phyloP scores from a whole-genome alignment of 1,140 invertebrate genomes.

The Mesaphorura yosii region DNA sequence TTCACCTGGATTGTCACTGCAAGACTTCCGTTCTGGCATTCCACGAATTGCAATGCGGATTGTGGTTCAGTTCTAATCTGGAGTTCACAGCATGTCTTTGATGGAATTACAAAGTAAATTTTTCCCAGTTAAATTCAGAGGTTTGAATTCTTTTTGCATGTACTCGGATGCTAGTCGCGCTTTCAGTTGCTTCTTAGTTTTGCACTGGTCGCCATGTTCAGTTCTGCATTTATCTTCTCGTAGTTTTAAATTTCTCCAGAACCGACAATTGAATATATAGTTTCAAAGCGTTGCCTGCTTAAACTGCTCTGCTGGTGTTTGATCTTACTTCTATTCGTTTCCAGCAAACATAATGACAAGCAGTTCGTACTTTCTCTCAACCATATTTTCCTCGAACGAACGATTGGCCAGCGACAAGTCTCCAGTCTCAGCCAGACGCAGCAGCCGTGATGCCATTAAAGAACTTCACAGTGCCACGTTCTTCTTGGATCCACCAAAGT shows the following conservation, averaged over 20 bases:
- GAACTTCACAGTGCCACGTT: constrained; percentile 46
- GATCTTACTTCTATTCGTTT: background rate
- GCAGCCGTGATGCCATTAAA: too few relatives aligned
- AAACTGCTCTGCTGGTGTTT: background rate
- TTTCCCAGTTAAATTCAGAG: constrained; percentile 25
- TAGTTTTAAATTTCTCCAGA: too few relatives aligned
- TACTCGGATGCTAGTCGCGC: background rate
- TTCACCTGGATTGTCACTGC: too few relatives aligned
- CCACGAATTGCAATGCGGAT: too few relatives aligned
- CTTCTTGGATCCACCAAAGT: constrained; percentile 61
- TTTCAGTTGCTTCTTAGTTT: too few relatives aligned
- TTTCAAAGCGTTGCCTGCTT: background rate
- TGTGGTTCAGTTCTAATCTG: too few relatives aligned
- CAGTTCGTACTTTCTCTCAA: constrained; percentile 4
- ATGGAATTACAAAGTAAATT: constrained; percentile 30
- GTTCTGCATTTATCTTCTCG: too few relatives aligned
- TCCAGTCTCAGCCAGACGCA: background rate
- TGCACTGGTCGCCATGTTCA: too few relatives aligned
- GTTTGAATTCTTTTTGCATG: constrained; percentile 6
- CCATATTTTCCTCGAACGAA: background rate
- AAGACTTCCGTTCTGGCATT: too few relatives aligned
- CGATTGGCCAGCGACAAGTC: background rate
- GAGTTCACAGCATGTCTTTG: too few relatives aligned
- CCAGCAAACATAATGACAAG: background rate
- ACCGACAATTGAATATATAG: too few relatives aligned